Percentiles rank a stretch among this genome's conserved stretches.
These are phyloP conservation scores for Bathybates hornii DNA, from an alignment of 2,113 vertebrate genomes.

Conservation along the genomic window DNA sequence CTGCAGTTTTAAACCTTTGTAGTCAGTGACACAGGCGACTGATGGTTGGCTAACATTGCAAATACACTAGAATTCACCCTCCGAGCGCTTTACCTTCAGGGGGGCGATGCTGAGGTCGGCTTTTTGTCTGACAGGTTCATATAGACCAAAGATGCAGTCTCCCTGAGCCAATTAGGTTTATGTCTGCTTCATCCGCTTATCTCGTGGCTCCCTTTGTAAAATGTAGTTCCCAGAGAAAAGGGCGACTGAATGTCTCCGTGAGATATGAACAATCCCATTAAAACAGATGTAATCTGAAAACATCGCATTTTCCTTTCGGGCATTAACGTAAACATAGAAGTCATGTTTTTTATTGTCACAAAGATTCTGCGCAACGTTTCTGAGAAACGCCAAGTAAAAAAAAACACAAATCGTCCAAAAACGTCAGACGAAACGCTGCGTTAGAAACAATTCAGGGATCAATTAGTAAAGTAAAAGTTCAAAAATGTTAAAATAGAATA, in stretches of 20 bases:
- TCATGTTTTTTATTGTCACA: background rate
- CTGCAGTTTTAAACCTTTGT: conserved; percentile 20
- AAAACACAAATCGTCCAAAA: background rate
- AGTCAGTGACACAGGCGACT: conserved; percentile 5
- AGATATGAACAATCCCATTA: conserved; percentile 50
- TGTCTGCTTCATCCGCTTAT: conserved; percentile 6
- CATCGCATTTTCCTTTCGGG: background rate
- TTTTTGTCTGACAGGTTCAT: conserved; percentile 51
- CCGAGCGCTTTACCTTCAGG: conserved; percentile 57
- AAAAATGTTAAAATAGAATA: background rate
- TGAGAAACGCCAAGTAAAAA: background rate
- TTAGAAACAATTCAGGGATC: background rate
- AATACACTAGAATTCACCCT: background rate
- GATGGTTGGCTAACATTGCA: background rate
- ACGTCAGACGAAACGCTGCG: accelerated
- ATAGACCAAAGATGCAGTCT: conserved; percentile 17
- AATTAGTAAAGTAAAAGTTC: background rate
- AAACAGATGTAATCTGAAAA: conserved; percentile 15
- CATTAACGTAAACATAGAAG: background rate
- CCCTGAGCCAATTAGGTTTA: background rate
- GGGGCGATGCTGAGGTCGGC: conserved; percentile 43
- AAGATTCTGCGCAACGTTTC: background rate
- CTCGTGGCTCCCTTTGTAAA: background rate
- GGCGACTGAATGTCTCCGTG: conserved; percentile 56
- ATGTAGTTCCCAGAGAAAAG: conserved; percentile 17